phyloP scores from a whole-genome alignment of 35 echinoderm and acorn worm species.

The Lytechinus variegatus region DNA sequence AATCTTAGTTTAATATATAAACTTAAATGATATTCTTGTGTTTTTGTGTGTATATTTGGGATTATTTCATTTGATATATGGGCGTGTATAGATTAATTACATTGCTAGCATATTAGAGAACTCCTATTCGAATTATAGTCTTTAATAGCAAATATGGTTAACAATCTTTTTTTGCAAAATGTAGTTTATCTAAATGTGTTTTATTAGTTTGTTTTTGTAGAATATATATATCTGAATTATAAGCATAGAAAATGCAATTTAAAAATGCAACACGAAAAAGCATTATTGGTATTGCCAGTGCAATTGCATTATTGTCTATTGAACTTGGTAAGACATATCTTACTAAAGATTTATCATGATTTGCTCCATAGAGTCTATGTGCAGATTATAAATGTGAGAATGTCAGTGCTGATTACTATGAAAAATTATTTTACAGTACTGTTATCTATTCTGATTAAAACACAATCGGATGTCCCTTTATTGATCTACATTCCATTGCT shows the following conservation, averaged over 20 bases:
- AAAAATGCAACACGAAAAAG: background rate
- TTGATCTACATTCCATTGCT: background rate
- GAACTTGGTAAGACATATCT: background rate
- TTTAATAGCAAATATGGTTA: background rate
- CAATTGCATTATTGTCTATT: background rate
- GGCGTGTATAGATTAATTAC: background rate
- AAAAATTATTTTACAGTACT: background rate
- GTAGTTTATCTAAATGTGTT: background rate
- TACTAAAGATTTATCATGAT: background rate
- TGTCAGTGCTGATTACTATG: background rate
- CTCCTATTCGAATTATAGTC: background rate
- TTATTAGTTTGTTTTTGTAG: background rate
- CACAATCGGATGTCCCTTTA: background rate
- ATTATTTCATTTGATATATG: background rate
- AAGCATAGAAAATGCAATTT: background rate
- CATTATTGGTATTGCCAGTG: background rate
- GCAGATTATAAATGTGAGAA: background rate
- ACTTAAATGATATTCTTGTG: too few relatives aligned
- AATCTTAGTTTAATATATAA: background rate
- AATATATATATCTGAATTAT: background rate
- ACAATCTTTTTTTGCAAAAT: background rate
- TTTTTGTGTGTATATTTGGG: background rate
- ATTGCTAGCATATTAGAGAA: background rate
- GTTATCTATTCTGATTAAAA: background rate
- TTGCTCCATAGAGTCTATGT: background rate